A percentile compares a stretch with the other conserved stretches of the same genome.
phyloP scores from a whole-genome alignment of 1,140 invertebrate species.

The Lysiphlebus fabarum region DNA sequence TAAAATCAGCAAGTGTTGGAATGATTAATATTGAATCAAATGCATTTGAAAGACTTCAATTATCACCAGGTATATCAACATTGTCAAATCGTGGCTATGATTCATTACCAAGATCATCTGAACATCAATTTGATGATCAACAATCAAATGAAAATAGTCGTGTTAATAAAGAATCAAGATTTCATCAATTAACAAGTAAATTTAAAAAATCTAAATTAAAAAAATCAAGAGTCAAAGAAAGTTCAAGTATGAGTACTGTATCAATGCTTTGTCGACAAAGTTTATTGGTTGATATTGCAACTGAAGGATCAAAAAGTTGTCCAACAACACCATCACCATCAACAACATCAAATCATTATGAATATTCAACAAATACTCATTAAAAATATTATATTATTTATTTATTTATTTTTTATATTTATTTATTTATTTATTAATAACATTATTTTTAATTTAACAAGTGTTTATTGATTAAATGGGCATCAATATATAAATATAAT shows the following conservation, averaged over 20 bases:
- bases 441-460: too few relatives aligned
- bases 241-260: conserved; percentile 56
- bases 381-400: too few relatives aligned
- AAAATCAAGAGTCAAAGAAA: conserved; percentile 47
- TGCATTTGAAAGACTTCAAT: conserved; percentile 55
- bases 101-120: conserved; percentile 41
- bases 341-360: not conserved
- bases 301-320: conserved; percentile 30
- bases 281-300: conserved; percentile 60
- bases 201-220: conserved; percentile 59
- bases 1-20: conserved; percentile 68
- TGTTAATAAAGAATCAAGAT: conserved; percentile 34
- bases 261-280: conserved; percentile 66
- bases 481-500: too few relatives aligned
- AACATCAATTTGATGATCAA: conserved; percentile 13
- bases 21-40: conserved; percentile 67
- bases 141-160: too few relatives aligned
- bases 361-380: too few relatives aligned
- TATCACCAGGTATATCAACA: conserved; percentile 4
- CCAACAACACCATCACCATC: conserved; percentile 24
- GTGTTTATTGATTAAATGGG: too few relatives aligned
- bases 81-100: conserved; percentile 42
- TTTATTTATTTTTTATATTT: too few relatives aligned
- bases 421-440: too few relatives aligned
- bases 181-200: conserved; percentile 60